Conservation (phyloP, 30 jellyfish, hydroid and myxozoan genomes). For the Cassiopea andromeda region DNA sequence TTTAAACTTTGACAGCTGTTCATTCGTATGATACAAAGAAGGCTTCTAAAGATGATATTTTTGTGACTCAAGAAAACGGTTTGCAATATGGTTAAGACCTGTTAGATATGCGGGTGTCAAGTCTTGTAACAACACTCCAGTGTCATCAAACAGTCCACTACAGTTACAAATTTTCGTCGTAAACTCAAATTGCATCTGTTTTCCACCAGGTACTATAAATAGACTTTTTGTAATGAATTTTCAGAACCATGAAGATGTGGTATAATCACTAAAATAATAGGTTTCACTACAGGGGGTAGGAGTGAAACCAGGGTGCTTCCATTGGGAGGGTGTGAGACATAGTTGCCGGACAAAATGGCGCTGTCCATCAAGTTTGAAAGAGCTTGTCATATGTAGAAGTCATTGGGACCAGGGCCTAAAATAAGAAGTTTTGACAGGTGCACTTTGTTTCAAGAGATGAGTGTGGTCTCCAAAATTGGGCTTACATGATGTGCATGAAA, state of each 20-base stretch:
- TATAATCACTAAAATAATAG: background rate
- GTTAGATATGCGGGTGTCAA: background rate
- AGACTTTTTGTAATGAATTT: background rate
- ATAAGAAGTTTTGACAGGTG: too few species aligned
- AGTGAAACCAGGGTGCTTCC: too few species aligned
- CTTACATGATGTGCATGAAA: too few species aligned
- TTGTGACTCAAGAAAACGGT: too few species aligned
- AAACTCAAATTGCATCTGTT: conserved; percentile 19
- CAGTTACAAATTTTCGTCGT: conserved; percentile 8
- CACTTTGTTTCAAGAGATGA: too few species aligned
- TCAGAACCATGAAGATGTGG: background rate
- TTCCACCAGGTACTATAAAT: conserved; percentile 20
- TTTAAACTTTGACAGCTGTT: background rate
- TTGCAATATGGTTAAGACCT: background rate
- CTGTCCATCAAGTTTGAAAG: too few species aligned
- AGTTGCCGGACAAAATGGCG: too few species aligned
- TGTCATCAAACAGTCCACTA: conserved; percentile 10
- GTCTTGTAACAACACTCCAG: too few species aligned
- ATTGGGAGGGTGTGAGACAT: too few species aligned
- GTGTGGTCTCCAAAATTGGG: too few species aligned
- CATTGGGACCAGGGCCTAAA: too few species aligned
- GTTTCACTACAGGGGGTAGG: background rate
- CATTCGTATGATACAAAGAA: background rate
- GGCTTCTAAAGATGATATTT: conserved; percentile 12
- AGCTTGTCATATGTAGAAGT: too few species aligned